Evolutionary conservation across 2,113 vertebrate species (phyloP).

Genomic region (Passer montanus): DNA sequence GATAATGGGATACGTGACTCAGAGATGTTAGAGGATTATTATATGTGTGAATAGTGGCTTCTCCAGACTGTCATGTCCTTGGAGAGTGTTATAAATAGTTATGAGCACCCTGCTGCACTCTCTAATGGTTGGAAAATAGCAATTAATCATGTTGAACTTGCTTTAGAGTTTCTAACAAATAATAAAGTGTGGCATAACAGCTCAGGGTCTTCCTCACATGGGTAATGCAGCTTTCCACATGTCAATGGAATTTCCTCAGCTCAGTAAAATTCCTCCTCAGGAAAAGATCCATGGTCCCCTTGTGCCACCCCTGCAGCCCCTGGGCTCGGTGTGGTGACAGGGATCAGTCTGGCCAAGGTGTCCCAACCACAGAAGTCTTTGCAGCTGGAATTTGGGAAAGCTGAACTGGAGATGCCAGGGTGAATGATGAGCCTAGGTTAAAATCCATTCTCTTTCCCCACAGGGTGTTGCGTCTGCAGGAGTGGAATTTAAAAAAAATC

Average conservation of each 20-base stretch:
- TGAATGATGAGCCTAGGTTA: not conserved
- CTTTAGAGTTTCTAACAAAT: not conserved
- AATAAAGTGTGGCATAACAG: not conserved
- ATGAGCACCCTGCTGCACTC: not conserved
- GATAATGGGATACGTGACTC: slow-evolving; percentile 2
- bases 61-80: slow-evolving; percentile 14
- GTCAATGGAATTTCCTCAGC: not conserved
- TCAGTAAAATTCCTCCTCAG: not conserved
- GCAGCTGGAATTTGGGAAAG: not conserved
- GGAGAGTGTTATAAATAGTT: slow-evolving; percentile 34
- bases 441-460: not conserved
- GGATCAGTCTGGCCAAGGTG: not conserved
- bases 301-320: not conserved
- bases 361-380: not conserved
- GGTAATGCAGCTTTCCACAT: not conserved
- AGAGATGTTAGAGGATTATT: not conserved
- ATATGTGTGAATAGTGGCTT: not conserved
- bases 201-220: not conserved
- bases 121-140: slow-evolving; percentile 12
- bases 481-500: not conserved
- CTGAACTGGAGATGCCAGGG: not conserved
- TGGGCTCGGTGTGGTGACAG: not conserved
- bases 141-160: not conserved
- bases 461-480: not conserved
- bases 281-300: not conserved